phyloP scores from a whole-genome alignment of 2,888 invertebrate genomes.

The Orthosia gracilis region DNA sequence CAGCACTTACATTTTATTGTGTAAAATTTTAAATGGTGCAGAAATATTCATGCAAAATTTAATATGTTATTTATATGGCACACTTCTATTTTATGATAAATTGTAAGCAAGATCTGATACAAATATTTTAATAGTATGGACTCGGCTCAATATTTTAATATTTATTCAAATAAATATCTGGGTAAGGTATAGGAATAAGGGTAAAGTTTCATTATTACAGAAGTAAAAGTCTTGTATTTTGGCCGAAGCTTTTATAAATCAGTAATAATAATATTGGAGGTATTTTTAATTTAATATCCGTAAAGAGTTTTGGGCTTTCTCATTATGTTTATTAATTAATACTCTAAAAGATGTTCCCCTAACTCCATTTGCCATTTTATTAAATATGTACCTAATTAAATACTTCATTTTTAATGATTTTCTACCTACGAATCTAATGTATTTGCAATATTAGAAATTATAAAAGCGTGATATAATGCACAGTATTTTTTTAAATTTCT shows the following conservation, averaged over 20 bases:
- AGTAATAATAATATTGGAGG: slow-evolving; percentile 31
- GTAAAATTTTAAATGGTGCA: slow-evolving; percentile 65
- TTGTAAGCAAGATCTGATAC: slow-evolving; percentile 48
- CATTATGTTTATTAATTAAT: slow-evolving; percentile 19
- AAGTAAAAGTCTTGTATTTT: slow-evolving; percentile 56
- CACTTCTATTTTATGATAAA: slow-evolving; percentile 58
- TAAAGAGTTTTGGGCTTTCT: slow-evolving; percentile 11
- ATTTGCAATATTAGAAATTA: slow-evolving; percentile 22
- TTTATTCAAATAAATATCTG: slow-evolving; percentile 18
- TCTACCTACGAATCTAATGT: slow-evolving; percentile 42
- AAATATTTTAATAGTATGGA: slow-evolving; percentile 47
- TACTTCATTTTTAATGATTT: slow-evolving; percentile 47
- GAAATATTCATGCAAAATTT: slow-evolving; percentile 60
- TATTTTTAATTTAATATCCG: slow-evolving; percentile 16
- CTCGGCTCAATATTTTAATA: slow-evolving; percentile 25
- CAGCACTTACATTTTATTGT: slow-evolving; percentile 63
- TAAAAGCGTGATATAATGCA: slow-evolving; percentile 37
- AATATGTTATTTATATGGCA: slow-evolving; percentile 65
- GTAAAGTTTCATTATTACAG: slow-evolving; percentile 25
- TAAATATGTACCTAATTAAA: slow-evolving; percentile 14
- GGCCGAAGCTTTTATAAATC: slow-evolving; percentile 52
- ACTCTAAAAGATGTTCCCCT: slow-evolving; percentile 54
- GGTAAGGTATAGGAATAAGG: slow-evolving; percentile 10
- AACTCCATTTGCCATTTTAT: slow-evolving; percentile 37
- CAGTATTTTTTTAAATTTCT: slow-evolving; percentile 1